Evolutionary conservation across 2,888 invertebrate genomes (phyloP).

Genomic region (Dyspetes luteomarginatus): DNA sequence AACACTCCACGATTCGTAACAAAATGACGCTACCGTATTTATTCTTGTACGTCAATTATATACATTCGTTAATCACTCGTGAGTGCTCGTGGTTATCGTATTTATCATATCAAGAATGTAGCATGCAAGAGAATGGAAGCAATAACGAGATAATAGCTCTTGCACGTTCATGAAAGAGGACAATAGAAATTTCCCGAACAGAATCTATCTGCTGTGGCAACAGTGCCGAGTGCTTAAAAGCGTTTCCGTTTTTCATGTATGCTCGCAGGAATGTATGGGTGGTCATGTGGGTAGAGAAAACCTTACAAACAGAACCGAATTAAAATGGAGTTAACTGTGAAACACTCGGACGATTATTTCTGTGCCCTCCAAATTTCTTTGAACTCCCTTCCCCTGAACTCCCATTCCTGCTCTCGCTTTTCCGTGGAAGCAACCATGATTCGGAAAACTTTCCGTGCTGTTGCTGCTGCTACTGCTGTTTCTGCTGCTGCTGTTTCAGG

Average conservation of each 20-base stretch:
- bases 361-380: slow-evolving; percentile 38
- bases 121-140: background rate
- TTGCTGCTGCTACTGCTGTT: background rate
- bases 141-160: background rate
- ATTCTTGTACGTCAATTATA: background rate
- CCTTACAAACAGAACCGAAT: slow-evolving; percentile 40
- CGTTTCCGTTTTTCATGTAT: slow-evolving; percentile 20
- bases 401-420: slow-evolving; percentile 9
- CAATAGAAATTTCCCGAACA: slow-evolving; percentile 4
- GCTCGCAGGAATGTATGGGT: background rate
- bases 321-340: slow-evolving; percentile 41
- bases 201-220: background rate
- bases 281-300: background rate
- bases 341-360: slow-evolving; percentile 37
- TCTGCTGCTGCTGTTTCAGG: too few relatives aligned
- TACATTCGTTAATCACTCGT: background rate
- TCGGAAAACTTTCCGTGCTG: background rate
- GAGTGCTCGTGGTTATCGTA: background rate
- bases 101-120: background rate
- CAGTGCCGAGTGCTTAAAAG: slow-evolving; percentile 17
- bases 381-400: background rate
- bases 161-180: background rate
- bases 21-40: background rate
- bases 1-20: background rate
- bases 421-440: background rate